These are phyloP conservation scores for Sebastes reedi DNA, from an alignment of 2,797 vertebrate genomes.

Conservation along the genomic window DNA sequence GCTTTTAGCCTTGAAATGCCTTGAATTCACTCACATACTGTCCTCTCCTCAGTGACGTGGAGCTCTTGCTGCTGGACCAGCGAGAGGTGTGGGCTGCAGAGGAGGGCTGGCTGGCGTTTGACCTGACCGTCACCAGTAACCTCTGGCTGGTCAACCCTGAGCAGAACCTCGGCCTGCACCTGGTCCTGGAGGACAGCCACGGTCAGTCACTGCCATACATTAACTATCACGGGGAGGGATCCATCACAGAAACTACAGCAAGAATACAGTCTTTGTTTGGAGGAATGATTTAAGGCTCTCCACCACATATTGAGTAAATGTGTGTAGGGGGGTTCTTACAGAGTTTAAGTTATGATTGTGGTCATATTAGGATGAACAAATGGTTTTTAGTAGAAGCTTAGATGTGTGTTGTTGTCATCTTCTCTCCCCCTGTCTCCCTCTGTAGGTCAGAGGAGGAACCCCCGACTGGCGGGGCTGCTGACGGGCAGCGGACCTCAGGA, in stretches of 20 bases:
- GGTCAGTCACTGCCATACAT: constrained; percentile 80
- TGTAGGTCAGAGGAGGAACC: constrained; percentile 90
- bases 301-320: constrained; percentile 12
- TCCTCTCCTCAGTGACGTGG: constrained; percentile 83
- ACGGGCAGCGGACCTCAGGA: constrained; percentile 87
- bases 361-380: constrained; percentile 34
- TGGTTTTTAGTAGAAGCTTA: neutral
- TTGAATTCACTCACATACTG: neutral
- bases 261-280: constrained; percentile 2
- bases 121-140: constrained; percentile 93
- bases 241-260: neutral
- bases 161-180: constrained; percentile 92
- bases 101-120: constrained; percentile 96
- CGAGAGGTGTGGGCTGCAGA: constrained; percentile 91
- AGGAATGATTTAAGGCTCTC: neutral
- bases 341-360: neutral
- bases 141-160: constrained; percentile 92
- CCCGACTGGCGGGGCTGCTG: constrained; percentile 86
- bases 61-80: constrained; percentile 91
- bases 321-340: neutral
- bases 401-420: neutral
- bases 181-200: constrained; percentile 86
- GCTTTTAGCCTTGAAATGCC: constrained; percentile 1
- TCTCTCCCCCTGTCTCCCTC: constrained; percentile 37
- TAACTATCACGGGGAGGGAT: neutral